Conservation (phyloP, 2,113 vertebrate genomes). For the Mesembrinibis cayennensis region DNA sequence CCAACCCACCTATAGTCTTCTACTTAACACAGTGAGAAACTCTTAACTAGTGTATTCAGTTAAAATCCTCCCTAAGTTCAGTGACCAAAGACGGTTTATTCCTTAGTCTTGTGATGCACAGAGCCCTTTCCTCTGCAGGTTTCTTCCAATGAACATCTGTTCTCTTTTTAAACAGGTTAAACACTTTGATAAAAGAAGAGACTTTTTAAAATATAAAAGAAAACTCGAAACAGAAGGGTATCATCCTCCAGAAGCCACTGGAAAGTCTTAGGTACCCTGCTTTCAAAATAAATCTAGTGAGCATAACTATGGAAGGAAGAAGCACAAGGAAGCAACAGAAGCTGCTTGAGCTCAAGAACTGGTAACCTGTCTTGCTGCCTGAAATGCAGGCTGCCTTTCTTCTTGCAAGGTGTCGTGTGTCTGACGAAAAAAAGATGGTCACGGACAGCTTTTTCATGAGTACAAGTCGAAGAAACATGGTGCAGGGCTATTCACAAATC, state of each 20-base stretch:
- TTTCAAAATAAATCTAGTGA: not conserved
- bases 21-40: not conserved
- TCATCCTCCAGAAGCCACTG: slow-evolving; percentile 69
- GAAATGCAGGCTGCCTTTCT: not conserved
- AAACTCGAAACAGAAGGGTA: slow-evolving; percentile 83
- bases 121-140: not conserved
- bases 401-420: not conserved
- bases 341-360: not conserved
- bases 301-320: not conserved
- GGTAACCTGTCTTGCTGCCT: not conserved
- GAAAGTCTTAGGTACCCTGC: slow-evolving; percentile 66
- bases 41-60: not conserved
- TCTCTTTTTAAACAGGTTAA: slow-evolving; percentile 82
- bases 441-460: not conserved
- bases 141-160: not conserved
- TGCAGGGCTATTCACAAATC: not conserved
- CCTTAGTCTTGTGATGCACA: not conserved
- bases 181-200: slow-evolving; percentile 91
- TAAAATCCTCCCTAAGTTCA: not conserved
- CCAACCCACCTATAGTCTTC: not conserved
- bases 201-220: slow-evolving; percentile 91
- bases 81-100: not conserved
- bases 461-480: not conserved
- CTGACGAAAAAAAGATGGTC: not conserved
- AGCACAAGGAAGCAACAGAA: not conserved